Evolutionary conservation across 2,797 vertebrate species (phyloP).

Genomic region (Esox lucius): DNA sequence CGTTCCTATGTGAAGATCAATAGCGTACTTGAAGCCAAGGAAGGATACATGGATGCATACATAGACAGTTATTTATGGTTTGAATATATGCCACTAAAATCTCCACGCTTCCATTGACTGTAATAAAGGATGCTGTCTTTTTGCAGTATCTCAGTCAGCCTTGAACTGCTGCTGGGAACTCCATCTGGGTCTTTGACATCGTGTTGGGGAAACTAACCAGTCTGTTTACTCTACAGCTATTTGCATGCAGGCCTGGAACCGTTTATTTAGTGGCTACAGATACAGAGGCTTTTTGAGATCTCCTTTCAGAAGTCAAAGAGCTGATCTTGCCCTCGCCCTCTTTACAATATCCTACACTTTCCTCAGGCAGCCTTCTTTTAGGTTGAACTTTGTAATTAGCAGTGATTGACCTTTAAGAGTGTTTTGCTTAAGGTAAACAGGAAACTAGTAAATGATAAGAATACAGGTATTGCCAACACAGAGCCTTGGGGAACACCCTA

Average conservation of each 20-base stretch:
- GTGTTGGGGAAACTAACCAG: conserved; percentile 37
- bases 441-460: not conserved
- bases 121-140: too few relatives aligned
- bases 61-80: too few relatives aligned
- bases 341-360: not conserved
- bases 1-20: too few relatives aligned
- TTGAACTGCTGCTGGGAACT: conserved; percentile 35
- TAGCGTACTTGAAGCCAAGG: too few relatives aligned
- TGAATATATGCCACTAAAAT: too few relatives aligned
- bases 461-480: not conserved
- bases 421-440: too few relatives aligned
- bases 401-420: not conserved
- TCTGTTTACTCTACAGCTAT: conserved; percentile 58
- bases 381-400: not conserved
- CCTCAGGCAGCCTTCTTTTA: not conserved
- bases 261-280: conserved; percentile 45
- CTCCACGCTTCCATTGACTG: too few relatives aligned
- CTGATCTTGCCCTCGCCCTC: too few relatives aligned
- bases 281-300: not conserved
- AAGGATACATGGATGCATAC: too few relatives aligned
- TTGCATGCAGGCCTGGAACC: conserved; percentile 76
- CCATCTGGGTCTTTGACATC: conserved; percentile 36
- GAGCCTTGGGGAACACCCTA: not conserved
- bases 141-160: too few relatives aligned
- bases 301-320: not conserved